Base-by-base conservation (phyloP, 2,797 vertebrate species). In the Sylvilagus floridanus region DNA sequence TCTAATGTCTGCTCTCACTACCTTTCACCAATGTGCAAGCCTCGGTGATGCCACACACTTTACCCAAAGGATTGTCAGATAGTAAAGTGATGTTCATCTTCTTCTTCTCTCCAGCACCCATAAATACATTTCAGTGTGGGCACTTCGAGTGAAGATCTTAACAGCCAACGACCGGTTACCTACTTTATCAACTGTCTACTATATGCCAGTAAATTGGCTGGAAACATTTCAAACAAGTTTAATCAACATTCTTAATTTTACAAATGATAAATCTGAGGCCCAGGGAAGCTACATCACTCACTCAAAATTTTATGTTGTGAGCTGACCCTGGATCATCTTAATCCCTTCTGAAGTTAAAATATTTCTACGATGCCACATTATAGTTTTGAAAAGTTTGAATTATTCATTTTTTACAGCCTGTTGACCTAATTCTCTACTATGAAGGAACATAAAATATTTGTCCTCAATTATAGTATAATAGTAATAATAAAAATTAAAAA, bases 171-270 rank as follows among this genome's bases (percentile, higher is more conserved):
- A 78, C 65, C 17, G 32, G 16, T 57, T 73, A 5, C 4, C 21
- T 96, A 14, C n/a, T 52, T 82, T 85, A 68, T 73, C 69, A 87
- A 47, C 22, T 69, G 17, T 5, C 65, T 2, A n/a, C 6, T 87
- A 77, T 50, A 11, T 78, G 63, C 66, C 71, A 91, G 19, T 77
- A 96, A 69, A 8, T 79, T 76, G 95, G 50, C 12, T 75, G 54
- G n/a, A 30, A 35, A 11, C 52, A 42, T 91, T 92, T 81, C 30
- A 88, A 26, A 72, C 72, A 2, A 14, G 1, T 90, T 81, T 78
- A 90, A 26, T 50, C 71, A 83, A 68, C 5, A 63, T 76, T 85
- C 10, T 91, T 69, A 66, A 88, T 75, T 93, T 79, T 37, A 71
- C 26, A 83, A 90, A n/a, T 78, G 24, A 11, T 21, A 7, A 72